A percentile compares a stretch with the other conserved stretches of the same genome.
These are phyloP conservation scores for Ephialtes manifestator DNA, from an alignment of 2,888 invertebrate genomes.

Conservation along the genomic window DNA sequence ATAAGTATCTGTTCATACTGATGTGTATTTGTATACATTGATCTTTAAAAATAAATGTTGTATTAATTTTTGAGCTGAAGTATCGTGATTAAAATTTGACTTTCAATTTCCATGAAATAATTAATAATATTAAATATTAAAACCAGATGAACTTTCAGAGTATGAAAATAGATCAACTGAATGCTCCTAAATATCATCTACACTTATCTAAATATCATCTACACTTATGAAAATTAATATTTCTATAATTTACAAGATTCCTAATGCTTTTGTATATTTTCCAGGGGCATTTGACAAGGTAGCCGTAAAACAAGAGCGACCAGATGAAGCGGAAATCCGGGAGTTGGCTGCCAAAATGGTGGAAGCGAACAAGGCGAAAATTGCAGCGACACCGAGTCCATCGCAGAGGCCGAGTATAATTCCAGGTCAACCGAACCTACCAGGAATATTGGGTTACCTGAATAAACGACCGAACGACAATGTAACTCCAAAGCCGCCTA, in stretches of 20 bases:
- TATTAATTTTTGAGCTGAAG: no score
- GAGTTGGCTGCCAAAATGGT: constrained; percentile 95
- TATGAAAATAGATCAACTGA: neutral
- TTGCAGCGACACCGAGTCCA: constrained; percentile 85
- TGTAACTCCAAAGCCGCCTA: constrained; percentile 71
- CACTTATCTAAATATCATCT: neutral
- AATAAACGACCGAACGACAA: constrained; percentile 82
- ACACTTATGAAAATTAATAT: neutral
- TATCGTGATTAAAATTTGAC: no score
- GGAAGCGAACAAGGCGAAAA: constrained; percentile 92
- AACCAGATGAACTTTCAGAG: neutral
- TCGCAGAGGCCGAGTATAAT: constrained; percentile 71
- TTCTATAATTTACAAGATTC: no score
- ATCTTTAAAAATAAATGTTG: no score
- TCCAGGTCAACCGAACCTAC: constrained; percentile 82
- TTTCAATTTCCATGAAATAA: no score
- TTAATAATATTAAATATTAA: neutral
- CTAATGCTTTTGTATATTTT: constrained; percentile 52
- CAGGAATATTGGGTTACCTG: constrained; percentile 82
- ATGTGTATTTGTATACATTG: neutral
- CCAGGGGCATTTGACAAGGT: constrained; percentile 83
- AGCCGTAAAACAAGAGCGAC: constrained; percentile 91
- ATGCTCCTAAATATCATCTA: neutral
- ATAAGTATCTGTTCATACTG: neutral
- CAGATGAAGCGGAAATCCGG: constrained; percentile 95